These are phyloP conservation scores for Lasiommata megera DNA, from an alignment of 2,888 invertebrate species.

Conservation along the genomic window DNA sequence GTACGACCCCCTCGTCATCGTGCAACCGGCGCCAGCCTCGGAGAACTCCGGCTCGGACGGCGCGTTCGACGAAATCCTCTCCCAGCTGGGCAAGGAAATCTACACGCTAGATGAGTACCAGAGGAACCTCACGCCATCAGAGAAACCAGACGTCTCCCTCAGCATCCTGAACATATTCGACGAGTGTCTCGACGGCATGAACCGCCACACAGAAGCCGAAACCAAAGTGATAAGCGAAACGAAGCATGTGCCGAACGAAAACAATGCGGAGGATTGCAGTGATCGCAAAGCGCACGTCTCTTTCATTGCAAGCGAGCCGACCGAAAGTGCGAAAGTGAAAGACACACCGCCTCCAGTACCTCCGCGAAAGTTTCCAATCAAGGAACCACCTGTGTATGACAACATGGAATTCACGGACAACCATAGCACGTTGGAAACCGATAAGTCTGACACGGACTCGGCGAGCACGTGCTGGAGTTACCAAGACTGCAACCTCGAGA, in stretches of 20 bases:
- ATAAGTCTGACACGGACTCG: conserved; percentile 60
- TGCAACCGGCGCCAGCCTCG: conserved; percentile 46
- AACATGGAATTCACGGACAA: conserved; percentile 45
- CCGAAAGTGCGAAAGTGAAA: conserved; percentile 42
- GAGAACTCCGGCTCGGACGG: conserved; percentile 51
- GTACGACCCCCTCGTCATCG: conserved; percentile 65
- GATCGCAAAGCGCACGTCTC: conserved; percentile 57
- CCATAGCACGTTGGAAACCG: conserved; percentile 46
- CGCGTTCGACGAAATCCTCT: conserved; percentile 74
- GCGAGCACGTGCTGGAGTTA: conserved; percentile 76
- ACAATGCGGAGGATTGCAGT: conserved; percentile 53
- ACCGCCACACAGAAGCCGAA: conserved; percentile 33
- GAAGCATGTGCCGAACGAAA: conserved; percentile 32
- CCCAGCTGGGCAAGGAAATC: conserved; percentile 72
- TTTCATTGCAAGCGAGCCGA: conserved; percentile 62
- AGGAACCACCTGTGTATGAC: conserved; percentile 49
- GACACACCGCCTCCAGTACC: conserved; percentile 51
- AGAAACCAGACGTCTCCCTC: conserved; percentile 55
- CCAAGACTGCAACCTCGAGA: conserved; percentile 64
- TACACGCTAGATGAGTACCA: conserved; percentile 73
- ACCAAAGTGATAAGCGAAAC: conserved; percentile 31
- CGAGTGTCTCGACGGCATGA: conserved; percentile 69
- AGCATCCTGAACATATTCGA: conserved; percentile 76
- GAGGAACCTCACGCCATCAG: conserved; percentile 52
- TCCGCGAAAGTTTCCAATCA: conserved; percentile 53